phyloP scores from a whole-genome alignment of 2,888 invertebrate genomes.

The Odontothrips loti region DNA sequence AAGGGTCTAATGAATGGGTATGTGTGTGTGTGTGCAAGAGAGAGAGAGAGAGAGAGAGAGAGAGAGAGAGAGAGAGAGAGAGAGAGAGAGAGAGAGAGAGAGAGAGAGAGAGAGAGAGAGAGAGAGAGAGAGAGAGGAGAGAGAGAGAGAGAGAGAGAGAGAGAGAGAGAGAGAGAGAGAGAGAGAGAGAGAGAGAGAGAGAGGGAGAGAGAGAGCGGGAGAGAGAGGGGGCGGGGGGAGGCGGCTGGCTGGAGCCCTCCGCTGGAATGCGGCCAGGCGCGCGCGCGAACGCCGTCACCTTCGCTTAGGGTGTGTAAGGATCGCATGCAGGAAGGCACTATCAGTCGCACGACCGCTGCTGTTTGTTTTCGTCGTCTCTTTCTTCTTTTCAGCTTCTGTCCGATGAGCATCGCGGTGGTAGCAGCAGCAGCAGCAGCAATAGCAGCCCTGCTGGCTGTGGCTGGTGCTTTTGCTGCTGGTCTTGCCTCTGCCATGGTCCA shows the following conservation, averaged over 20 bases:
- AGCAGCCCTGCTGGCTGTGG: slow-evolving; percentile 1
- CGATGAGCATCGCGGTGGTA: too few species aligned
- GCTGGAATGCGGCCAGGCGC: neutral
- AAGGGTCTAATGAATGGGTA: too few species aligned
- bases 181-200: neutral
- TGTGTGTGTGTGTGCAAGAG: too few species aligned
- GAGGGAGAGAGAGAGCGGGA: neutral
- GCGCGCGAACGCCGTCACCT: slow-evolving; percentile 4
- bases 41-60: neutral
- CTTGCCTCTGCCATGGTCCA: too few species aligned
- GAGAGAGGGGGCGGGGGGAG: neutral
- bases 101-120: neutral
- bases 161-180: neutral
- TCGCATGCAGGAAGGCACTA: neutral
- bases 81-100: slow-evolving; percentile 1
- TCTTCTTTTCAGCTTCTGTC: too few species aligned
- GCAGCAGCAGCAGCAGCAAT: too few species aligned
- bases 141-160: too few species aligned
- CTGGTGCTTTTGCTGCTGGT: too few species aligned
- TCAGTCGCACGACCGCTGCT: neutral
- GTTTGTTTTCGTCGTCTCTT: too few species aligned
- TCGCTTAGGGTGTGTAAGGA: neutral
- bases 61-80: slow-evolving; percentile 1
- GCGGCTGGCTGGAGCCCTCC: neutral
- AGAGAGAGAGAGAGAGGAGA: too few species aligned